Base-by-base conservation (phyloP, 2,113 vertebrate genomes). In the Stigmatopora nigra region DNA sequence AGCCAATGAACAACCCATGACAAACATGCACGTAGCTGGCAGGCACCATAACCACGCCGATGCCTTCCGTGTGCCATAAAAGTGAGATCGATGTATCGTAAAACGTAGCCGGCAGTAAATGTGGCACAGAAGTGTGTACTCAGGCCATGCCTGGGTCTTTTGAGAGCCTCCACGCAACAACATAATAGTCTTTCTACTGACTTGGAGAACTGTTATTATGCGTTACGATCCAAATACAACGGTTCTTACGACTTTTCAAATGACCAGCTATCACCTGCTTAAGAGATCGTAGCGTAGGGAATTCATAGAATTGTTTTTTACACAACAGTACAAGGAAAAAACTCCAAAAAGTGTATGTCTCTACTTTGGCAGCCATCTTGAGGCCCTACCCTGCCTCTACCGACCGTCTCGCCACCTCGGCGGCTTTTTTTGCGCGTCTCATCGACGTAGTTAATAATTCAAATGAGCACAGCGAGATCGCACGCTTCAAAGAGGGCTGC, bases 371-470 rank as follows among this genome's bases (percentile, higher is more conserved):
- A 77, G 75, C 76, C 70, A 46, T 78, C 76, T 71, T 63, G 22
- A 7, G 13, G 0, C 14, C 14, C 65, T 7, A 14, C 22, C 45
- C 65, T 17, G 60, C 68, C 71, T 73, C 64, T 35, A 22, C 63
- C 55, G 51, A 22, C 63, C 55, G 51, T 82, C 76, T 71, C 49
- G 22, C 44, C 69, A 16, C 22, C 53, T 56, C 51, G 22, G 53
- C 53, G 13, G 53, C 53, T 71, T 73, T 71, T 73, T 63, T 69
- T 61, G 53, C 70, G 59, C 63, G 73, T 77, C 77, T 73, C 56
- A 70, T 72, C 75, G 73, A 63, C 55, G 52, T 81, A 83, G 76
- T 87, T 81, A 86, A 87, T 85, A 86, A 86, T 87, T 87, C 78
- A 86, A 87, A 85, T 83, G 81, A 87, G 84, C 76, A 64, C 79